Evolutionary conservation across 2,888 invertebrate genomes (phyloP), one percentile per base, ranked within the genome.

Genomic region (Acheta domesticus): DNA sequence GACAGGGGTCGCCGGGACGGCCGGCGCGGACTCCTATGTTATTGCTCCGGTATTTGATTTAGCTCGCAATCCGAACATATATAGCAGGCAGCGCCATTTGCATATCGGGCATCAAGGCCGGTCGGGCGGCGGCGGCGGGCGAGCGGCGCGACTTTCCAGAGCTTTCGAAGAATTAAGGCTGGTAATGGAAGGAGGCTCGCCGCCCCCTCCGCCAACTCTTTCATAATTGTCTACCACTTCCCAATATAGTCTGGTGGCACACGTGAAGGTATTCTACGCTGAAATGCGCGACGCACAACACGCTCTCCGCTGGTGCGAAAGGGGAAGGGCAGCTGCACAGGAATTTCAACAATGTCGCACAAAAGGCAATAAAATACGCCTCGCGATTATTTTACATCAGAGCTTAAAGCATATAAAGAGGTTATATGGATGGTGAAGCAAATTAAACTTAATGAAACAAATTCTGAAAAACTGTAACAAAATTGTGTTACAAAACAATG

Each of bases 151-250:
- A 62, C 62, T 62, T 36, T 36, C 36, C 36, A 36, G 36, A 36
- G 36, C 62, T 62, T 14, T 19, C 62, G 62, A 62, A 62, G 62
- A 62, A n/a, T 19, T 62, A 14, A n/a, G 62, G 16, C 62, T 62
- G n/a, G 62, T 4, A 62, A 62, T n/a, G n/a, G 16, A n/a, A 62
- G n/a, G n/a, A 62, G 62, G 62, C 14, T 62, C 62, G n/a, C 62
- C 16, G 14, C 16, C 62, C 8, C 16, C n/a, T 62, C 62, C n/a
- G n/a, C n/a, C n/a, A 16, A 14, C 16, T 62, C 62, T 62, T 62
- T 62, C 62, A 62, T 62, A 62, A 62, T 62, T 62, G 62, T 62
- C 62, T 62, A 19, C 62, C 16, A 62, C 62, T 62, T 62, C 62
- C 62, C 62, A 62, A 62, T 62, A 62, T 62, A 62, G 62, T 14